Base-by-base conservation (phyloP, 2,113 vertebrate species). In the Oreotrochilus melanogaster region DNA sequence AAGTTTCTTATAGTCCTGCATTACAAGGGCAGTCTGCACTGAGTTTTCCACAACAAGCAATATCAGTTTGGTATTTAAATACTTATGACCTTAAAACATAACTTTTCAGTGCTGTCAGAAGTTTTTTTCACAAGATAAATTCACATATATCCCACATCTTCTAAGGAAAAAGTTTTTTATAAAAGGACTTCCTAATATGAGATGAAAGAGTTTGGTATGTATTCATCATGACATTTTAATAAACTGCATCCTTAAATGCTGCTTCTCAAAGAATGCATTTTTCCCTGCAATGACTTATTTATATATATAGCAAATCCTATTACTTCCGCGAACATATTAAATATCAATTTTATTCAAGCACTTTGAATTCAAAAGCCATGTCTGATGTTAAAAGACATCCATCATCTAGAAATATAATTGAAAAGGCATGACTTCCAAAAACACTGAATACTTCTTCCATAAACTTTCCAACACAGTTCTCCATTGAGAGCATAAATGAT, bases 361-460 rank as follows among this genome's bases (percentile, higher is more conserved):
- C 54, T 85, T 62, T 48, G 24, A 90, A 86, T 65, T 86, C 67
- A 76, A 8, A 86, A 83, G 27, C 69, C 64, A 72, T 23, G n/a
- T 72, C 62, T 62, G 37, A 79, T 86, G 53, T 88, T 94, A 53
- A 88, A 88, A 92, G 61, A 54, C 42, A 45, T 62, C 71, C 0
- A 2, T 51, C 35, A 48, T 45, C n/a, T 60, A 92, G 51, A 19
- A 33, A 70, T 25, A 19, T 33, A 79, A 76, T 12, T 69, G 28
- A 93, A 92, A 78, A 84, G 35, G 39, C 39, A 67, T 82, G 48
- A 60, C 45, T 83, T 90, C 14, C n/a, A 83, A 82, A 88, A 88
- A 65, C 45, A 90, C 5, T 81, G 18, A 87, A 14, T 43, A 50
- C 9, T 73, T 53, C 47, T 72, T 89, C 51, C 91, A 37, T 1